phyloP scores from a whole-genome alignment of 2,797 vertebrate genomes.

The Hapalemur alaotrensis region DNA sequence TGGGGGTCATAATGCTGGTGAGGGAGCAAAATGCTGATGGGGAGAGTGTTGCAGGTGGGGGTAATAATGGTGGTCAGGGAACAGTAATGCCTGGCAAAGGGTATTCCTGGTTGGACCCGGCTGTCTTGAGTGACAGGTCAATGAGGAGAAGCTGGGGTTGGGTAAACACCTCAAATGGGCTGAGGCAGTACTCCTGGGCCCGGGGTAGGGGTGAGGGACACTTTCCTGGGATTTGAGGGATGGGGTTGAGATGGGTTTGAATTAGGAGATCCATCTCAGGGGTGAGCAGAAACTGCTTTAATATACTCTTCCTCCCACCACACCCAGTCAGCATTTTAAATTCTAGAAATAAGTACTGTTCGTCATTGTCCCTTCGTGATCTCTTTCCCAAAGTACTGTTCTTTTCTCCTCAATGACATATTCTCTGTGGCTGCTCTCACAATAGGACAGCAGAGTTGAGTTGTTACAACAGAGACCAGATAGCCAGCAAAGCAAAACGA shows the following conservation, averaged over 20 bases:
- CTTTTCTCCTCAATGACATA: neutral
- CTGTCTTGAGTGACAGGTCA: neutral
- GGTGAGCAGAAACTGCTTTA: neutral
- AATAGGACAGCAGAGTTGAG: neutral
- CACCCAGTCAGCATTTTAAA: neutral
- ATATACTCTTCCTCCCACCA: neutral
- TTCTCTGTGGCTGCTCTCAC: neutral
- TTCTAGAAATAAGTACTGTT: neutral
- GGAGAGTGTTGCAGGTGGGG: too few species aligned
- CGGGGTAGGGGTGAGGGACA: rapidly evolving
- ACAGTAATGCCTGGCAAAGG: neutral
- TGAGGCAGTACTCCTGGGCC: too few species aligned
- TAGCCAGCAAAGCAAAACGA: neutral
- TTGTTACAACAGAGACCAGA: neutral
- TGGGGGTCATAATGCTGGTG: too few species aligned
- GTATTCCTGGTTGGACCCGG: neutral
- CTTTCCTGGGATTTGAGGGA: neutral
- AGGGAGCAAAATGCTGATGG: too few species aligned
- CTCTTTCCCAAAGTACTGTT: neutral
- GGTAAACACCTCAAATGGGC: neutral
- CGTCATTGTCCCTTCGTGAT: neutral
- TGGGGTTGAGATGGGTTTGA: neutral
- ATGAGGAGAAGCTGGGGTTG: neutral
- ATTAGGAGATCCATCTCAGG: neutral
- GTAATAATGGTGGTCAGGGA: too few species aligned